Conservation (phyloP, 2,113 vertebrate species). For the Thryonomys swinderianus region DNA sequence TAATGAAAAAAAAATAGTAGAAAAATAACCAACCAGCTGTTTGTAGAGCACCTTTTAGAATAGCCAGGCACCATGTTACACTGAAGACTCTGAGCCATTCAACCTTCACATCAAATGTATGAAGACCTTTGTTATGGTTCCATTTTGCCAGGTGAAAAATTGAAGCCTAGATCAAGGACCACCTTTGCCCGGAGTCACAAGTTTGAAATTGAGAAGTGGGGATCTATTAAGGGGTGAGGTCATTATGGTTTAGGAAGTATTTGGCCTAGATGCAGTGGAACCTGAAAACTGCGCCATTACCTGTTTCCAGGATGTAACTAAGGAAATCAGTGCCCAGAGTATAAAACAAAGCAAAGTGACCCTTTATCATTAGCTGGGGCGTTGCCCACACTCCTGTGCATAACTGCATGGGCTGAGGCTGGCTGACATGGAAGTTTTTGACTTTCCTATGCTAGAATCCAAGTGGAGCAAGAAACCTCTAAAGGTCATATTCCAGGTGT, state of each 20-base stretch:
- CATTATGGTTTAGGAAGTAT: not conserved
- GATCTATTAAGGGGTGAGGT: not conserved
- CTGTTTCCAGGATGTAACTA: not conserved
- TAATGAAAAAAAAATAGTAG: not conserved
- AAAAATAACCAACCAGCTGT: conserved; percentile 36
- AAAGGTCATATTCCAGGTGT: not conserved
- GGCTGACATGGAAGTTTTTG: not conserved
- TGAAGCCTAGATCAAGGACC: not conserved
- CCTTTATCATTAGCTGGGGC: not conserved
- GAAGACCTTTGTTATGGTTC: not conserved
- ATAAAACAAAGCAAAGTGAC: conserved; percentile 23
- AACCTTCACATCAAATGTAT: conserved; percentile 51
- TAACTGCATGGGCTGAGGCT: not conserved
- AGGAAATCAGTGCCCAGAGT: not conserved
- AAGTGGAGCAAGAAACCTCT: not conserved
- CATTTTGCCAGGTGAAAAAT: not conserved
- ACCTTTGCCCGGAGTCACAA: not conserved
- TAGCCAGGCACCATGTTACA: not conserved
- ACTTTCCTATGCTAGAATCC: not conserved
- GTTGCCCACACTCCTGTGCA: not conserved
- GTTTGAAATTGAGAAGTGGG: not conserved
- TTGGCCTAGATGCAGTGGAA: not conserved
- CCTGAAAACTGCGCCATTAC: not conserved
- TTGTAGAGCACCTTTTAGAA: conserved; percentile 7
- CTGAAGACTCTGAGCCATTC: not conserved